Evolutionary conservation across 2,888 invertebrate genomes (phyloP).

Genomic region (Antheraea assamensis): DNA sequence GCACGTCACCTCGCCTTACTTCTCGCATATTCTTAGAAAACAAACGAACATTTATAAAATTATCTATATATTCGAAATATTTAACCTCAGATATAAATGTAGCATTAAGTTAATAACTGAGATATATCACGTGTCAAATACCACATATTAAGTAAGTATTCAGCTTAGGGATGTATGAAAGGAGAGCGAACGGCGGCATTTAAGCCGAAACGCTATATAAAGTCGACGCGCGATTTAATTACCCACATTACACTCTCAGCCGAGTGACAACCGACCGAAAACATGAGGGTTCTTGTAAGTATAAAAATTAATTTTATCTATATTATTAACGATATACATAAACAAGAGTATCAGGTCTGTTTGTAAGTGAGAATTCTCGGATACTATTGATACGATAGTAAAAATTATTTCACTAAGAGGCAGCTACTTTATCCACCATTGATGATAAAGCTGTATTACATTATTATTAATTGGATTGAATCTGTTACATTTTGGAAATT

Average conservation of each 20-base stretch:
- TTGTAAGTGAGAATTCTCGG: too few species aligned
- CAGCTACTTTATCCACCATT: too few species aligned
- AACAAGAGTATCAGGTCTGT: not conserved
- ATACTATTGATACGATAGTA: too few species aligned
- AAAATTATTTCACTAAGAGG: too few species aligned
- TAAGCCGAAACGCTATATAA: constrained; percentile 57
- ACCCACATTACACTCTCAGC: constrained; percentile 55
- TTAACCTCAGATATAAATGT: constrained; percentile 11
- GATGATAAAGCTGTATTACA: too few species aligned
- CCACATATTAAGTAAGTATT: not conserved
- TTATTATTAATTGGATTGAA: too few species aligned
- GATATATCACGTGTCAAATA: not conserved
- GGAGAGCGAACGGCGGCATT: not conserved
- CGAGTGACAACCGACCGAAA: constrained; percentile 47
- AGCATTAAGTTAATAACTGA: not conserved
- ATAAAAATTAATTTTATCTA: constrained; percentile 14
- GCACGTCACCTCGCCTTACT: not conserved
- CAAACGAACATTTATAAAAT: not conserved
- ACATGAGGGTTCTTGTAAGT: constrained; percentile 71
- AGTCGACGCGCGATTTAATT: constrained; percentile 49
- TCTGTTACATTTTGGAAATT: too few species aligned
- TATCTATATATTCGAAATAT: not conserved
- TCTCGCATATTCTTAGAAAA: not conserved
- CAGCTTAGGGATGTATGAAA: not conserved
- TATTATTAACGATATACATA: not conserved